A percentile compares a stretch with the other conserved stretches of the same genome.
These are phyloP conservation scores for Cephus pygmeus DNA, from an alignment of 2,888 invertebrate species.

Conservation along the genomic window DNA sequence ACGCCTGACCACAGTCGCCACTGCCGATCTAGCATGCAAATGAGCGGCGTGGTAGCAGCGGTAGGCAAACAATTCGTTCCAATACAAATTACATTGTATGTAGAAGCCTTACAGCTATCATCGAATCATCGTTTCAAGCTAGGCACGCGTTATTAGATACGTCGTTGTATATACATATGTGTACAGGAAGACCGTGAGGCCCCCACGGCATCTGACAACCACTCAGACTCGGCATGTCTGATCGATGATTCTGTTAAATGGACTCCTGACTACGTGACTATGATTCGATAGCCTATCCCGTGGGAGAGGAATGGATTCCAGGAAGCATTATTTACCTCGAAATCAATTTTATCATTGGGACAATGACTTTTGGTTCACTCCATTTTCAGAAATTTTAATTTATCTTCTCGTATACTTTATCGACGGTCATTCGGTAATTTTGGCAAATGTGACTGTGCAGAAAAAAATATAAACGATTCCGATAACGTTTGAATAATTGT, in stretches of 20 bases:
- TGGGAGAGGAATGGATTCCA: background rate
- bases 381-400: background rate
- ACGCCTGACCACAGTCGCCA: background rate
- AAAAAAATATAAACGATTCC: background rate
- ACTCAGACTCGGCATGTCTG: constrained; percentile 15
- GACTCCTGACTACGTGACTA: constrained; percentile 16
- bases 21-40: constrained; percentile 12
- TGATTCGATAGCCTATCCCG: background rate
- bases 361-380: background rate
- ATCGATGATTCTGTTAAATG: constrained; percentile 26
- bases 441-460: background rate
- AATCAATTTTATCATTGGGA: background rate
- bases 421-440: background rate
- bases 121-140: constrained; percentile 20
- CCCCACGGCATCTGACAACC: constrained; percentile 16
- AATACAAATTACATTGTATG: constrained; percentile 24
- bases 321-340: background rate
- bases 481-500: background rate
- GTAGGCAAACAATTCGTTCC: constrained; percentile 21
- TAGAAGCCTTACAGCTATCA: constrained; percentile 23
- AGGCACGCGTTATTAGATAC: constrained; percentile 14
- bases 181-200: background rate
- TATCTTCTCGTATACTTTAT: background rate
- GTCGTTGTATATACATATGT: background rate
- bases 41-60: constrained; percentile 13